A percentile compares a stretch with the other conserved stretches of the same genome.
These are phyloP conservation scores for Drosophila azteca DNA, from an alignment of 1,140 invertebrate genomes.

Conservation along the genomic window DNA sequence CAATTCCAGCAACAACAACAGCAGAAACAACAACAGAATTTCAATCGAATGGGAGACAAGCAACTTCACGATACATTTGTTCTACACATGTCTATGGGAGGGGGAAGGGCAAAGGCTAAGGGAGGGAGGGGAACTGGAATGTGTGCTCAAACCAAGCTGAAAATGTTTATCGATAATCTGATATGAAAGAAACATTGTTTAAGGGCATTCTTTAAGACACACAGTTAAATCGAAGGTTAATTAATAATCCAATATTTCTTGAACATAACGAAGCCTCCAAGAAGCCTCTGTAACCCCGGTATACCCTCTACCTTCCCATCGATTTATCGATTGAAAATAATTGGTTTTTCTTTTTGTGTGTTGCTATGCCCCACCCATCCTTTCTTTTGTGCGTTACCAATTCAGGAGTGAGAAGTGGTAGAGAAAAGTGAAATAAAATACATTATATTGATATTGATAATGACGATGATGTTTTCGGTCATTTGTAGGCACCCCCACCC, in stretches of 20 bases:
- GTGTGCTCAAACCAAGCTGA: no score
- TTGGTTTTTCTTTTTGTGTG: neutral
- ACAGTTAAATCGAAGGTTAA: no score
- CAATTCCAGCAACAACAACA: constrained; percentile 29
- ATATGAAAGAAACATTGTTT: no score
- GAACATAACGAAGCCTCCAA: no score
- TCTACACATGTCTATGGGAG: no score
- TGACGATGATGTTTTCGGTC: constrained; percentile 56
- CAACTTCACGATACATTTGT: constrained; percentile 5
- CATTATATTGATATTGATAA: constrained; percentile 41
- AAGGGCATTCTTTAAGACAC: no score
- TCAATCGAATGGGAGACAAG: constrained; percentile 14
- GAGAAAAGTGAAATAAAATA: constrained; percentile 38
- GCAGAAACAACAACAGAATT: constrained; percentile 15
- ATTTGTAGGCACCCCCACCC: constrained; percentile 10
- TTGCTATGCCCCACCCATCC: neutral
- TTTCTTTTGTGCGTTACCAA: constrained; percentile 22
- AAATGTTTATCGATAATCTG: no score
- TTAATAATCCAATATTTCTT: no score
- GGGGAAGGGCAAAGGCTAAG: no score
- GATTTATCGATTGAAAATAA: constrained; percentile 70
- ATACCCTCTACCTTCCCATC: constrained; percentile 35
- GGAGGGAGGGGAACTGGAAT: no score
- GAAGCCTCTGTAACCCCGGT: no score
- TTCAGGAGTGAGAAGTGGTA: constrained; percentile 22